Percentiles rank a stretch among this genome's conserved stretches.
Conservation (phyloP, 2,113 vertebrate species). For the Turnix velox region DNA sequence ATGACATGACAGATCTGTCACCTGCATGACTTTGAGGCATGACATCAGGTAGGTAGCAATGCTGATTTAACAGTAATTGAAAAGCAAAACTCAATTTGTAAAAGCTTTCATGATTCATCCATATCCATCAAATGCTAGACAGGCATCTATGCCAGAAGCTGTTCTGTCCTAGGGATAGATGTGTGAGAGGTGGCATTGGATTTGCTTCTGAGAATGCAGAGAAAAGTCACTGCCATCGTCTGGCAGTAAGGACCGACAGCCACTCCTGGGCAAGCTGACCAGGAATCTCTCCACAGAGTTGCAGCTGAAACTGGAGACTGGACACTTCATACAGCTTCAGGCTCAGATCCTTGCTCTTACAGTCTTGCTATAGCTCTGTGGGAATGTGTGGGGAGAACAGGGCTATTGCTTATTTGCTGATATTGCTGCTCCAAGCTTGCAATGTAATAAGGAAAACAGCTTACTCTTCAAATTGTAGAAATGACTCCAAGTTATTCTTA, state of each 20-base stretch:
- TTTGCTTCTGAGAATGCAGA: background rate
- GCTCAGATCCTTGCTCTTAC: background rate
- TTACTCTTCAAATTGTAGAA: background rate
- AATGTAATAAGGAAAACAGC: background rate
- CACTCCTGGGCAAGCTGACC: background rate
- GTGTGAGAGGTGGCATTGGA: background rate
- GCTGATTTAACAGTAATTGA: background rate
- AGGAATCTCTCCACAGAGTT: background rate
- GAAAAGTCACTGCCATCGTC: background rate
- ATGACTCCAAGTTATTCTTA: background rate
- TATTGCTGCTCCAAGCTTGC: background rate
- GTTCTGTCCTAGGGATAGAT: background rate
- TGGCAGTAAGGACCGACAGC: background rate
- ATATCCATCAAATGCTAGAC: background rate
- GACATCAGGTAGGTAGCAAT: background rate
- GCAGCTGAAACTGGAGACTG: background rate
- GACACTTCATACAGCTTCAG: background rate
- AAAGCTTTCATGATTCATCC: background rate
- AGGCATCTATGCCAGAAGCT: background rate
- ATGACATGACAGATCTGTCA: background rate
- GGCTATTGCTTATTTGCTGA: background rate
- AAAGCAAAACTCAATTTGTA: background rate
- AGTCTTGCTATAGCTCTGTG: background rate
- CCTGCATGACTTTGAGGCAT: background rate
- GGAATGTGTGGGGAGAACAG: accelerated